Conservation (phyloP, 92 coral and sea anemone species). For the Paramuricea clavata region DNA sequence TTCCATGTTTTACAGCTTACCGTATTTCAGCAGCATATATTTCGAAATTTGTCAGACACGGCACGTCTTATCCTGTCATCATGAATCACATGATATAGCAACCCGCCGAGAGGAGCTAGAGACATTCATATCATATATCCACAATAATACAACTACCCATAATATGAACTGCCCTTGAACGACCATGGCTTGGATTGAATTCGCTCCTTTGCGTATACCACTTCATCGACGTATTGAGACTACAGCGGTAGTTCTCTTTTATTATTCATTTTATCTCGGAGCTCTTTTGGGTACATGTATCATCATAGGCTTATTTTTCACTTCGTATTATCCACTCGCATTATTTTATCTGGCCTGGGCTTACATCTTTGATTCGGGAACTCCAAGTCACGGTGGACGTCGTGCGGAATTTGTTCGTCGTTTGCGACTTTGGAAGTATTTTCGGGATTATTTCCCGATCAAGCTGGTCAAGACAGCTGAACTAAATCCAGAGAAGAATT, state of each 20-base stretch:
- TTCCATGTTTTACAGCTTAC: too few species aligned
- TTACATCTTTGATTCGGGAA: constrained; percentile 87
- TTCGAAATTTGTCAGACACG: too few species aligned
- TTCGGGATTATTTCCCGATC: constrained; percentile 93
- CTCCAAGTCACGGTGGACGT: constrained; percentile 98
- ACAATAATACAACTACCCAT: background rate
- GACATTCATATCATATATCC: background rate
- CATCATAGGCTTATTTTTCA: constrained; percentile 86
- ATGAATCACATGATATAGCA: too few species aligned
- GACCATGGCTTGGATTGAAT: constrained; percentile 83
- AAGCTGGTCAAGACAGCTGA: constrained; percentile 88
- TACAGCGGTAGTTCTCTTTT: constrained; percentile 89
- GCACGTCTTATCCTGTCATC: too few species aligned
- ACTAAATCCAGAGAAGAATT: constrained; percentile 85
- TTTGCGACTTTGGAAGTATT: constrained; percentile 87
- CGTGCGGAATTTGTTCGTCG: constrained; percentile 83
- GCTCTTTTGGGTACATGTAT: constrained; percentile 81
- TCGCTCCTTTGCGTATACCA: constrained; percentile 93
- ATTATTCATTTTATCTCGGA: constrained; percentile 93
- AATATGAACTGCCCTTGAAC: constrained; percentile 4
- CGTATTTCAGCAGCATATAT: too few species aligned
- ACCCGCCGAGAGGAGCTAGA: too few species aligned
- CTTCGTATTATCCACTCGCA: constrained; percentile 89
- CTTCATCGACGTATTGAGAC: constrained; percentile 97
- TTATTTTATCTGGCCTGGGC: constrained; percentile 92